A percentile compares a stretch with the other conserved stretches of the same genome.
Conservation (phyloP, 1,140 invertebrate species). For the Drosophila burlai region DNA sequence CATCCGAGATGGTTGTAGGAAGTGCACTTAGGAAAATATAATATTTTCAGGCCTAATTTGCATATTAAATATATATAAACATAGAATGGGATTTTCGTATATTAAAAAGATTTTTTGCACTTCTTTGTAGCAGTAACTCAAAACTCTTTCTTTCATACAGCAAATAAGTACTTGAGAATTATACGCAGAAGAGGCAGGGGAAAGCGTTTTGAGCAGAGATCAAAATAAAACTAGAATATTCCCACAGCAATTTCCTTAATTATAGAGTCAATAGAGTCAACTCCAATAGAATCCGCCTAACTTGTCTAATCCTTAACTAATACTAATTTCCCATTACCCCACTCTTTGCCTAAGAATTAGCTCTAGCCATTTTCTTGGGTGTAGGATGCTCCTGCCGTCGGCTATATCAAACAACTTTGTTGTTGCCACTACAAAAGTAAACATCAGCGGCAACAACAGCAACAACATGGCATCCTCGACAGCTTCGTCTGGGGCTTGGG, state of each 20-base stretch:
- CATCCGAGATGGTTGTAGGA: slow-evolving; percentile 27
- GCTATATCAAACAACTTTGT: slow-evolving; percentile 65
- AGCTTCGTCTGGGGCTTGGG: slow-evolving; percentile 46
- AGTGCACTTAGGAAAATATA: slow-evolving; percentile 1
- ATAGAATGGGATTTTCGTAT: background rate
- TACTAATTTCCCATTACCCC: background rate
- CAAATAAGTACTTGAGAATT: background rate
- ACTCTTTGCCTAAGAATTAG: background rate
- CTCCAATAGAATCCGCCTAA: background rate
- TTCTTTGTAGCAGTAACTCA: no score
- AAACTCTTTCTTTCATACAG: background rate
- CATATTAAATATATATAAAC: background rate
- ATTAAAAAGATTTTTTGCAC: background rate
- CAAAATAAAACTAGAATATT: background rate
- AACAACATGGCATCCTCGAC: slow-evolving; percentile 29
- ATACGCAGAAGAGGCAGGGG: background rate
- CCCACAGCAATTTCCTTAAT: background rate
- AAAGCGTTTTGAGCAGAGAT: no score
- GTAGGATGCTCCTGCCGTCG: slow-evolving; percentile 38
- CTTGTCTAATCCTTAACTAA: background rate
- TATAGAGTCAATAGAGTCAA: background rate
- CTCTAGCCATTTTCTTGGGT: slow-evolving; percentile 9
- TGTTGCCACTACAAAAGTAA: slow-evolving; percentile 63
- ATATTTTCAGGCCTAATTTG: background rate
- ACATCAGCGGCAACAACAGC: slow-evolving; percentile 37